Conservation (phyloP, 2,797 vertebrate genomes). For the Mallotus villosus region DNA sequence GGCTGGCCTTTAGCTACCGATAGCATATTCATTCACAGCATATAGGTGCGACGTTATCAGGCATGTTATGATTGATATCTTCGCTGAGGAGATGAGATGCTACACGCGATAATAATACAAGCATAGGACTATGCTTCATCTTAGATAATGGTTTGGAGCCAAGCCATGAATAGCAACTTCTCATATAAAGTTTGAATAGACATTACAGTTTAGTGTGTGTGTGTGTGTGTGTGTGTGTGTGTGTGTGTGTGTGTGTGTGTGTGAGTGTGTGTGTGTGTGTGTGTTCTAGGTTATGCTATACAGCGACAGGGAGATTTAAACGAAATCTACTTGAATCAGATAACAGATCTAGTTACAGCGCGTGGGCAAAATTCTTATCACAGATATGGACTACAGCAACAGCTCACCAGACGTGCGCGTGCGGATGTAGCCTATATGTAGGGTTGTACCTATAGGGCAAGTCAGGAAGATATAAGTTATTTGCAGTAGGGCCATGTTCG, state of each 20-base stretch:
- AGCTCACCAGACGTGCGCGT: slow-evolving; percentile 44
- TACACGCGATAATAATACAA: slow-evolving; percentile 44
- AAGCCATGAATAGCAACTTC: slow-evolving; percentile 48
- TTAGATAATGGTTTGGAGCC: slow-evolving; percentile 14
- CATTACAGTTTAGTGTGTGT: slow-evolving; percentile 32
- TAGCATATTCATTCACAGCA: slow-evolving; percentile 37
- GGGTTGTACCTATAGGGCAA: neutral
- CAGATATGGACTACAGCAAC: slow-evolving; percentile 18
- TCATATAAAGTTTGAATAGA: slow-evolving; percentile 54
- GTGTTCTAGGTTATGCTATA: neutral
- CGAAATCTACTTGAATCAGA: slow-evolving; percentile 57
- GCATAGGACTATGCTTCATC: slow-evolving; percentile 24
- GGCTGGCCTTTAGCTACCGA: slow-evolving; percentile 10
- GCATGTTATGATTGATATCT: slow-evolving; percentile 58
- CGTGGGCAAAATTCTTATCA: slow-evolving; percentile 62
- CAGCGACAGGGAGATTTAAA: slow-evolving; percentile 30
- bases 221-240: slow-evolving; percentile 24
- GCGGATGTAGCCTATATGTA: neutral
- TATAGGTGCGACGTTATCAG: slow-evolving; percentile 46
- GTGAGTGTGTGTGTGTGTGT: slow-evolving; percentile 18
- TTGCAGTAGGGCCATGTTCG: too few relatives aligned
- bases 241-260: slow-evolving; percentile 33
- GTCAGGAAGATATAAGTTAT: neutral
- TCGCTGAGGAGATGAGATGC: slow-evolving; percentile 54
- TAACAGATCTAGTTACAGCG: slow-evolving; percentile 67